Conservation (phyloP, 2,113 vertebrate species). For the Prolemur simus region DNA sequence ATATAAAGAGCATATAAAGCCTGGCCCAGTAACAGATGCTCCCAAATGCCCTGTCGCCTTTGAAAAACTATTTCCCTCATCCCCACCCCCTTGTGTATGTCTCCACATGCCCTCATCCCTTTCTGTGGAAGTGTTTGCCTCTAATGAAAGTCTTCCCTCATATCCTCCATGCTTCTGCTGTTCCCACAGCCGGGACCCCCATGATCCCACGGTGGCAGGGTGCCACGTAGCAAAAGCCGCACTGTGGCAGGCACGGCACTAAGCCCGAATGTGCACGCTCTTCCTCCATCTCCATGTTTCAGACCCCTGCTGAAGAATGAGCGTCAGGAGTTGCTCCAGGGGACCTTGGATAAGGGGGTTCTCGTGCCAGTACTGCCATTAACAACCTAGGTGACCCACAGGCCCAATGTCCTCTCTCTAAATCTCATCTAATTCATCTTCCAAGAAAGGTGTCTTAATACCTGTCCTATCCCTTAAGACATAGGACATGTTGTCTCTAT, state of each 20-base stretch:
- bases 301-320: not conserved
- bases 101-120: not conserved
- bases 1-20: not conserved
- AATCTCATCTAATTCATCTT: not conserved
- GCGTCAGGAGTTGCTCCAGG: not conserved
- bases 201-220: too few species aligned
- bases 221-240: too few species aligned
- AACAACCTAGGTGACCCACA: not conserved
- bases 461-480: not conserved
- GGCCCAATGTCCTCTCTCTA: not conserved
- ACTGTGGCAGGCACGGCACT: accelerated
- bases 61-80: not conserved
- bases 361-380: not conserved
- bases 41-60: not conserved
- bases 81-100: not conserved
- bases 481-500: not conserved
- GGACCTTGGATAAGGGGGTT: not conserved
- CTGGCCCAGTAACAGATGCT: not conserved
- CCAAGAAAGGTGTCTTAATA: not conserved
- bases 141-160: not conserved
- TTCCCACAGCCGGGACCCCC: not conserved
- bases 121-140: not conserved
- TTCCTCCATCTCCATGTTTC: not conserved
- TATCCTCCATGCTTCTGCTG: not conserved
- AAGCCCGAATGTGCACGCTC: not conserved